Base-by-base conservation (phyloP, 2,888 invertebrate genomes). In the Ichneumoninae sp. region DNA sequence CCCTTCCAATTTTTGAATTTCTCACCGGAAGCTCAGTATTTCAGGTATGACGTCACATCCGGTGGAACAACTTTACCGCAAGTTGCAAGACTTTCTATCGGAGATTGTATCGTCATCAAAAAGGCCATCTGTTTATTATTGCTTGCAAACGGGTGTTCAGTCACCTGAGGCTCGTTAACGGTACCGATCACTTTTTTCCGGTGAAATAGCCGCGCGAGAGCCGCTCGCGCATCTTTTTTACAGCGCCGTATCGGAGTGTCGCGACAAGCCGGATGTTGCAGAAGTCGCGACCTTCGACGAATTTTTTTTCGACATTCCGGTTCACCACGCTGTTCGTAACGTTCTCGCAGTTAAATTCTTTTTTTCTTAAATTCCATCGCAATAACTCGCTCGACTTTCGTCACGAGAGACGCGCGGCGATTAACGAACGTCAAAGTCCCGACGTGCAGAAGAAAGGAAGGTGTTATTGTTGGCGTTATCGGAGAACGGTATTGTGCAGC, bases 131-230 rank as follows among this genome's bases (percentile, higher is more conserved):
- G 52, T 44, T 10, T 36, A 30, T 54, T 74, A 65, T 60, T 47
- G 16, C 63, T 47, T 33, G 52, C 10, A 16, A 47, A 52, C 63
- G 71, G 73, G 68, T 84, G 83, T 84, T 74, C 74, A 77, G 73
- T 84, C 83, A 77, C 69, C 69, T 70, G 85, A 75, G 66, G 79
- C 82, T 76, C 71, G 78, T 75, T 75, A 85, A 82, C 85, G 85
- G 85, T 78, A 70, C 22, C 65, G 26, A 73, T 36, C 3, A 13
- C 54, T 22, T 44, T 77, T 84, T 84, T 57, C 50, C 47, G 16
- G 69, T 74, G 52, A 78, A 82, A 66, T 63, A 75, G 26, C 52
- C 70, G 66, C 57, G 44, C 44, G 50, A 79, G 30, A 54, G 30
- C 19, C 26, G 36, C 54, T 63, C 47, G 60, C 57, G n/a, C 66